These are phyloP conservation scores for Aphidius gifuensis DNA, from an alignment of 1,140 invertebrate genomes.

Conservation along the genomic window DNA sequence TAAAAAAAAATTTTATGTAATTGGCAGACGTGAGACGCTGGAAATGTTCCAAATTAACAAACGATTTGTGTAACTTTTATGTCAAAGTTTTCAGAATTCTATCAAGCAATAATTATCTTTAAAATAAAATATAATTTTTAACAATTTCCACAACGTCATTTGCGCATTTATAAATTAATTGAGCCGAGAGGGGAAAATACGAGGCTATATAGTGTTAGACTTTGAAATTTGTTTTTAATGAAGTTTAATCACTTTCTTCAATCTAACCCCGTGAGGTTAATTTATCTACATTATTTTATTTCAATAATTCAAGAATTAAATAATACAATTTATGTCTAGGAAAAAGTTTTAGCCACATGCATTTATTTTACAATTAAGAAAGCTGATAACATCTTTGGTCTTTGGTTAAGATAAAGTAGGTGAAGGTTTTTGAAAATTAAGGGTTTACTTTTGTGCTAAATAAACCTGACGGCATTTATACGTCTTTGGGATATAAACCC, in stretches of 20 bases:
- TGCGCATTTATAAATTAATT: too few species aligned
- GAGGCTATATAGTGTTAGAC: too few species aligned
- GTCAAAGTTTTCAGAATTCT: too few species aligned
- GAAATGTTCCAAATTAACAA: slow-evolving; percentile 9
- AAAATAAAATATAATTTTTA: too few species aligned
- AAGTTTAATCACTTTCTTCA: slow-evolving; percentile 6
- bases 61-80: not conserved
- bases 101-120: too few species aligned
- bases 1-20: not conserved
- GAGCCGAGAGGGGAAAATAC: too few species aligned
- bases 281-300: not conserved
- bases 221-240: not conserved
- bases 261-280: slow-evolving; percentile 5
- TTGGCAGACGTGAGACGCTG: slow-evolving; percentile 13
- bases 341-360: not conserved
- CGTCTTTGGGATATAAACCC: too few species aligned
- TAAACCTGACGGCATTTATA: too few species aligned
- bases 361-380: slow-evolving; percentile 6
- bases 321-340: not conserved
- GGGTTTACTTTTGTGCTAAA: too few species aligned
- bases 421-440: not conserved
- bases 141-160: too few species aligned
- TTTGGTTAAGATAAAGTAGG: not conserved
- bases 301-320: too few species aligned
- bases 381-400: slow-evolving; percentile 3